Base-by-base conservation (phyloP, 2,113 vertebrate genomes). In the Coryphaenoides rupestris region DNA sequence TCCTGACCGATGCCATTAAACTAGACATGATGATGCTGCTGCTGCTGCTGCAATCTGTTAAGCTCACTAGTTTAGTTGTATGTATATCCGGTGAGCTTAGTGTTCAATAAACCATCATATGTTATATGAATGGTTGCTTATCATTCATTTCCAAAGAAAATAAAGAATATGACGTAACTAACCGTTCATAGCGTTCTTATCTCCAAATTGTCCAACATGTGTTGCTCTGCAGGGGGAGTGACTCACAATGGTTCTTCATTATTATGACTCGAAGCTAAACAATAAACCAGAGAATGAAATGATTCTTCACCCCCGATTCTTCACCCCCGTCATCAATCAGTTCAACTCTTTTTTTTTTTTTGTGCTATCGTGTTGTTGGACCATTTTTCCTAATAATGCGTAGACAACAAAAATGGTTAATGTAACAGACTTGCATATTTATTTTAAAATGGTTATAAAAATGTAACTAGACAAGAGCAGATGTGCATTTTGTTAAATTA, bases 91-190 rank as follows among this genome's bases (percentile, higher is more conserved):
- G 55, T 80, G 78, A 83, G 78, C 81, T 86, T 73, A 65, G 75
- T 67, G 65, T 77, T 53, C 65, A 73, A 73, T 73, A 57, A 74
- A 65, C 61, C 65, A n/a, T n/a, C n/a, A 72, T 50, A 69, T 79
- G 77, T 86, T 74, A 82, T 84, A 86, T 74, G 72, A 84, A 87
- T 80, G 87, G 86, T 88, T 89, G 78, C 73, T 87, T 84, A 87
- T 85, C 84, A 61, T 80, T 79, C 78, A 75, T 90, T 84, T 87
- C 80, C 80, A 83, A 89, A 89, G 79, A 22, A 86, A 85, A 86
- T 88, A 85, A 87, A 89, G 82, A 86, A 84, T 89, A 90, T 80
- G 75, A 87, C n/a, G 79, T 64, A 79, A 75, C 69, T 46, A 16
- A 53, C 60, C n/a, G 55, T 16, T 28, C 0, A 10, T 15, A 14